Percentiles rank a stretch among this genome's conserved stretches.
Evolutionary conservation across 2,888 invertebrate species (phyloP).

Genomic region (Drosophila neoperkinsi): DNA sequence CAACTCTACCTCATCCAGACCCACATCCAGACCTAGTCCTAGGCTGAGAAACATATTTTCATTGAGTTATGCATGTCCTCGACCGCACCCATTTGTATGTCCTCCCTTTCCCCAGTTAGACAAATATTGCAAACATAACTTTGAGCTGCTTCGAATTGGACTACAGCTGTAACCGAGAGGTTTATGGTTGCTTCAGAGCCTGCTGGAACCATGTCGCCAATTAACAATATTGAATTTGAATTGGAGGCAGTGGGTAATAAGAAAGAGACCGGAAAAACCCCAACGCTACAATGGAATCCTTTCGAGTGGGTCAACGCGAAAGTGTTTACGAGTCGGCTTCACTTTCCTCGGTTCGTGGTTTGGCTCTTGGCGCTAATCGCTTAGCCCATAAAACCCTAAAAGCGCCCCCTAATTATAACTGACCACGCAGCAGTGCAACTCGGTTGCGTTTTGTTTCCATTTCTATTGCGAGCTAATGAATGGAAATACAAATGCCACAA

Average conservation of each 20-base stretch:
- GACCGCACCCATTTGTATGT: slow-evolving; percentile 37
- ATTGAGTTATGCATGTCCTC: slow-evolving; percentile 23
- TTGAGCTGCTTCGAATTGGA: slow-evolving; percentile 47
- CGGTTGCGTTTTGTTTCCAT: slow-evolving; percentile 60
- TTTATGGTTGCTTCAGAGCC: slow-evolving; percentile 45
- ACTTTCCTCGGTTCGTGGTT: slow-evolving; percentile 22
- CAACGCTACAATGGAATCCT: neutral
- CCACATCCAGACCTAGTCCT: neutral
- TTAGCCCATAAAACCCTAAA: slow-evolving; percentile 64
- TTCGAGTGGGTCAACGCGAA: slow-evolving; percentile 54
- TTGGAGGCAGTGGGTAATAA: neutral
- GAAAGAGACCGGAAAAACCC: neutral
- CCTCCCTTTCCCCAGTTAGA: neutral
- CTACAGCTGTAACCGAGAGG: slow-evolving; percentile 54
- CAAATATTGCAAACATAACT: slow-evolving; percentile 51
- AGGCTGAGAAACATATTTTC: slow-evolving; percentile 22
- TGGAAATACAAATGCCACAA: slow-evolving; percentile 36
- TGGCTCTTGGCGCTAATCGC: slow-evolving; percentile 67
- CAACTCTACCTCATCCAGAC: slow-evolving; percentile 43
- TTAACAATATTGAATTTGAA: slow-evolving; percentile 70
- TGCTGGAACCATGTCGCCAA: slow-evolving; percentile 59
- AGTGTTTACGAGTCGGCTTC: slow-evolving; percentile 48
- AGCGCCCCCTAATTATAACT: slow-evolving; percentile 75
- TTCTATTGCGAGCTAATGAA: slow-evolving; percentile 32
- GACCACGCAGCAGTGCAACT: slow-evolving; percentile 78